phyloP scores from a whole-genome alignment of 1,140 invertebrate species.

The Ectropis grisescens region DNA sequence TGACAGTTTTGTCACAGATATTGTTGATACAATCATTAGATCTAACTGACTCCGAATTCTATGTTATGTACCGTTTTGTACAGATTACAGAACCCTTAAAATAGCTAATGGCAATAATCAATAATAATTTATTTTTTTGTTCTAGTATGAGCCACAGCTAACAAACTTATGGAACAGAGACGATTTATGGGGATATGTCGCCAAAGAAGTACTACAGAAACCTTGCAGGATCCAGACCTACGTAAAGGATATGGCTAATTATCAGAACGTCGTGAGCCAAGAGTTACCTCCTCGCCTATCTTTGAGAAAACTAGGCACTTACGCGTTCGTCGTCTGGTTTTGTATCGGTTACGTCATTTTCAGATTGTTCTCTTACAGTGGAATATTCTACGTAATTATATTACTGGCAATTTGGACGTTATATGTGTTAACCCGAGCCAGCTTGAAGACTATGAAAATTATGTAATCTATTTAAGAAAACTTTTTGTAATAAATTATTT shows the following conservation, averaged over 20 bases:
- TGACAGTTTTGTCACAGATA: no score
- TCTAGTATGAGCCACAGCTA: constrained; percentile 77
- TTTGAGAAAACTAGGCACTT: constrained; percentile 77
- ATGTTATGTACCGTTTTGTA: no score
- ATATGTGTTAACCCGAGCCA: constrained; percentile 34
- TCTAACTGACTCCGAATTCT: no score
- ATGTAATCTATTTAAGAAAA: constrained; percentile 16
- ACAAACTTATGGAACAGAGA: constrained; percentile 72
- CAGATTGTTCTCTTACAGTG: constrained; percentile 37
- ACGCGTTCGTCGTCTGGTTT: constrained; percentile 70
- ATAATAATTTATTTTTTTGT: constrained; percentile 18
- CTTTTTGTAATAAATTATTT: constrained; percentile 11
- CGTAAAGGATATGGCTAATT: constrained; percentile 71
- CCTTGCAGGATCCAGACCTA: constrained; percentile 74
- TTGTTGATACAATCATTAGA: no score
- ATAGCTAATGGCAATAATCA: no score
- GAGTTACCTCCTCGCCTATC: constrained; percentile 78
- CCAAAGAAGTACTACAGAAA: constrained; percentile 74
- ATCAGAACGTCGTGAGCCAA: constrained; percentile 67
- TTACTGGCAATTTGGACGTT: constrained; percentile 27
- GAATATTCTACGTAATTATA: constrained; percentile 36
- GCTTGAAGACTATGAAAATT: constrained; percentile 39
- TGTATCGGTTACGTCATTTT: constrained; percentile 37
- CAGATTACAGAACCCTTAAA: no score
- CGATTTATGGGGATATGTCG: constrained; percentile 75